Conservation (phyloP, 2,888 invertebrate species). For the Protophormia terraenovae region DNA sequence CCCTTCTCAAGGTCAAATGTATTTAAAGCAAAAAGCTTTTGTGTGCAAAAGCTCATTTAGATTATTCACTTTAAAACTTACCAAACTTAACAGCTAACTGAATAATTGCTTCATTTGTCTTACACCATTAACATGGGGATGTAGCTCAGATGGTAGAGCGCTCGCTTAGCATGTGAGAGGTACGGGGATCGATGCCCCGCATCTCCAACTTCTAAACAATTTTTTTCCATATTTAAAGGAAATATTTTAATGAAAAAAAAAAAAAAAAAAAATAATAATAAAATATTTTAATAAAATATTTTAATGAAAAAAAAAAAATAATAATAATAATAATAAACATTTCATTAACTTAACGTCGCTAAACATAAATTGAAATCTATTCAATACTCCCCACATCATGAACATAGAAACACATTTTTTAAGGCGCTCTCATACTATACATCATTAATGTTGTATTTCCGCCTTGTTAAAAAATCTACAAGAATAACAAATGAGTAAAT, state of each 20-base stretch:
- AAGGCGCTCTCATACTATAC: not conserved
- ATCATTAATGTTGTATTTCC: slow-evolving; percentile 39
- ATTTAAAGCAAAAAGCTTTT: slow-evolving; percentile 6
- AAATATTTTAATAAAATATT: not conserved
- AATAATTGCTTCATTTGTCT: not conserved
- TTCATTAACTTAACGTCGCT: not conserved
- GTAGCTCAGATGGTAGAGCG: slow-evolving; percentile 82
- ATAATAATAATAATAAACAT: too few species aligned
- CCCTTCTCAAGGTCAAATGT: not conserved
- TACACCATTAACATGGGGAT: slow-evolving; percentile 73
- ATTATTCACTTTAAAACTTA: not conserved
- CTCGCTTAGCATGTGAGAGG: slow-evolving; percentile 82
- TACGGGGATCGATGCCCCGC: slow-evolving; percentile 82
- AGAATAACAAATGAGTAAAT: slow-evolving; percentile 46
- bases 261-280: not conserved
- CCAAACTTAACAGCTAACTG: not conserved
- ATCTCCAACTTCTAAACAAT: slow-evolving; percentile 77
- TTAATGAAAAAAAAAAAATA: not conserved
- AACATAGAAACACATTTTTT: not conserved
- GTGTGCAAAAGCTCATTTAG: not conserved
- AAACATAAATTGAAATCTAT: not conserved
- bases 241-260: too few species aligned
- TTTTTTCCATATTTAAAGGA: too few species aligned
- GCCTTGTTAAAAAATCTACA: slow-evolving; percentile 47
- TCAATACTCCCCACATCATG: not conserved